These are phyloP conservation scores for Etheostoma perlongum DNA, from an alignment of 2,797 vertebrate species.

Conservation along the genomic window DNA sequence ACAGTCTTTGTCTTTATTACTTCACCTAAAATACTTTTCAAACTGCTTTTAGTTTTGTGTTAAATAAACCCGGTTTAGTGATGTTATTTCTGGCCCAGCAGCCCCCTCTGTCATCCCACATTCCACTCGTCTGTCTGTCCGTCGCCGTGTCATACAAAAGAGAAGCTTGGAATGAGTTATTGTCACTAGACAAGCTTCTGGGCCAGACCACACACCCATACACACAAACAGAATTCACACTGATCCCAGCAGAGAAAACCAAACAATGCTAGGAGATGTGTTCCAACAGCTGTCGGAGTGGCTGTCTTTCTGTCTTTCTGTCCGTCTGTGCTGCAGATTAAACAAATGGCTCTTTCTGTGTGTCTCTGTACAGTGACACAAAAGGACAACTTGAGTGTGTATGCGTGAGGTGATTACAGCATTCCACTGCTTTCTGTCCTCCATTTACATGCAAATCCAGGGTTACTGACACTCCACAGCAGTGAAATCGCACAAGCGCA, in stretches of 20 bases:
- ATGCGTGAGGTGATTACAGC: conserved; percentile 68
- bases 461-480: conserved; percentile 67
- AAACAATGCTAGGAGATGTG: conserved; percentile 53
- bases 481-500: conserved; percentile 62
- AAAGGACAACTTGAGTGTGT: conserved; percentile 75
- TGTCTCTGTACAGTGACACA: conserved; percentile 73
- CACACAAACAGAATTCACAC: conserved; percentile 27
- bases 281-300: conserved; percentile 63
- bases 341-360: conserved; percentile 65
- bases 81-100: conserved; percentile 59
- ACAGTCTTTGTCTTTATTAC: conserved; percentile 6
- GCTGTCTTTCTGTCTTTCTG: conserved; percentile 58
- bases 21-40: conserved; percentile 11
- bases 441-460: conserved; percentile 81
- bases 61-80: conserved; percentile 35
- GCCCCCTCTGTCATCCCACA: conserved; percentile 48
- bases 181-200: conserved; percentile 54
- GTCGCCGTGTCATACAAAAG: conserved; percentile 57
- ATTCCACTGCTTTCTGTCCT: conserved; percentile 70
- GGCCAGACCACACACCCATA: conserved; percentile 58
- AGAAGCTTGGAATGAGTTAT: conserved; percentile 60
- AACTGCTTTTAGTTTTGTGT: conserved; percentile 3
- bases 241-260: conserved; percentile 47
- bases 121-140: conserved; percentile 56
- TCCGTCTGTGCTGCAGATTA: conserved; percentile 53